Percentiles rank a stretch among this genome's conserved stretches.
phyloP scores from a whole-genome alignment of 2,888 invertebrate genomes.

The Brenthis hecate region DNA sequence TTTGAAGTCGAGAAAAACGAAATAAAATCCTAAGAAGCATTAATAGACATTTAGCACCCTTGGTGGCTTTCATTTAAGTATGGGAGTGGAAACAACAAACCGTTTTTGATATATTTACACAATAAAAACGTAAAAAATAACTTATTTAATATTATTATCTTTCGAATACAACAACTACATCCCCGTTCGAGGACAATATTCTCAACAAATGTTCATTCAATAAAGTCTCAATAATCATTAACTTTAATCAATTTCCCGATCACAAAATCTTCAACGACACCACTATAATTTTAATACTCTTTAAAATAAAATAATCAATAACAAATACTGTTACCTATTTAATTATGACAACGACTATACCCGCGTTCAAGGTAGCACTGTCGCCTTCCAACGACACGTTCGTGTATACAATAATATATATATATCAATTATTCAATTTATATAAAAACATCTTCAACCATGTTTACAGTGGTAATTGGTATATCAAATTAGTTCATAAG shows the following conservation, averaged over 20 bases:
- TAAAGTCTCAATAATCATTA: slow-evolving; percentile 80
- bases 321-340: slow-evolving; percentile 66
- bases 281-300: slow-evolving; percentile 67
- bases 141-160: slow-evolving; percentile 82
- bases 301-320: slow-evolving; percentile 62
- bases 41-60: slow-evolving; percentile 82
- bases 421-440: slow-evolving; percentile 74
- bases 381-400: slow-evolving; percentile 63
- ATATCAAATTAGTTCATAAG: slow-evolving; percentile 75
- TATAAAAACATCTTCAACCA: slow-evolving; percentile 79
- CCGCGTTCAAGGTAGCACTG: slow-evolving; percentile 51
- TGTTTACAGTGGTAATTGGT: slow-evolving; percentile 64
- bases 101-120: slow-evolving; percentile 77
- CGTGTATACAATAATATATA: slow-evolving; percentile 71
- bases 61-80: slow-evolving; percentile 71
- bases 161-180: slow-evolving; percentile 82
- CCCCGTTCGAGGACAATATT: slow-evolving; percentile 76
- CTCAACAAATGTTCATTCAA: slow-evolving; percentile 79
- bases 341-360: slow-evolving; percentile 55
- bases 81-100: slow-evolving; percentile 76
- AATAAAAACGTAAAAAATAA: slow-evolving; percentile 83
- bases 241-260: slow-evolving; percentile 67
- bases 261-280: slow-evolving; percentile 82
- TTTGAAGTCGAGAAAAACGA: slow-evolving; percentile 48
- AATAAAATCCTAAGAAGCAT: slow-evolving; percentile 71